A percentile compares a stretch with the other conserved stretches of the same genome.
phyloP scores from a whole-genome alignment of 2,797 vertebrate species.

The Sebastes steindachneri region DNA sequence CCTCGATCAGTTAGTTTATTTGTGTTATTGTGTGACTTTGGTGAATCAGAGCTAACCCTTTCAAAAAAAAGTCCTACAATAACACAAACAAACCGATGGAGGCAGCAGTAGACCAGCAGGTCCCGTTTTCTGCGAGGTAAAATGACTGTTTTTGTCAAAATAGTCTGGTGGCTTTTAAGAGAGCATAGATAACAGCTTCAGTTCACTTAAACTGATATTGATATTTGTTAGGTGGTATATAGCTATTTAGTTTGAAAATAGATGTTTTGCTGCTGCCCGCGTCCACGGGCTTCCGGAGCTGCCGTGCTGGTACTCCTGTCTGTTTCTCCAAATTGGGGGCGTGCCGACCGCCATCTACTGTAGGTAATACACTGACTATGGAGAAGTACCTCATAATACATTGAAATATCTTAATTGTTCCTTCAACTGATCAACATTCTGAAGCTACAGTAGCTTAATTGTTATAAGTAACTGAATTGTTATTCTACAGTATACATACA shows the following conservation, averaged over 20 bases:
- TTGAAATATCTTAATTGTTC: neutral
- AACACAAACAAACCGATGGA: neutral
- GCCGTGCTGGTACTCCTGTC: neutral
- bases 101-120: neutral
- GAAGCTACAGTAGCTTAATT: neutral
- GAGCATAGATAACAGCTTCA: neutral
- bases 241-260: no score
- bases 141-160: neutral
- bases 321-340: neutral
- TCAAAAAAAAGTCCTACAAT: neutral
- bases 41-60: neutral
- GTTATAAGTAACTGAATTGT: no score
- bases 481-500: neutral
- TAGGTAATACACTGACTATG: neutral
- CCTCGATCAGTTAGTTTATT: no score
- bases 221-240: no score
- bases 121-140: neutral
- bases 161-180: neutral
- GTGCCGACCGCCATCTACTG: neutral
- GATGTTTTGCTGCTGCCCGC: no score
- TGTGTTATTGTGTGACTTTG: neutral
- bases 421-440: neutral
- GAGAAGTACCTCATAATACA: neutral
- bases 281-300: neutral
- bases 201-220: neutral